Conservation (phyloP, 2,113 vertebrate species). For the Eurystomus gularis region DNA sequence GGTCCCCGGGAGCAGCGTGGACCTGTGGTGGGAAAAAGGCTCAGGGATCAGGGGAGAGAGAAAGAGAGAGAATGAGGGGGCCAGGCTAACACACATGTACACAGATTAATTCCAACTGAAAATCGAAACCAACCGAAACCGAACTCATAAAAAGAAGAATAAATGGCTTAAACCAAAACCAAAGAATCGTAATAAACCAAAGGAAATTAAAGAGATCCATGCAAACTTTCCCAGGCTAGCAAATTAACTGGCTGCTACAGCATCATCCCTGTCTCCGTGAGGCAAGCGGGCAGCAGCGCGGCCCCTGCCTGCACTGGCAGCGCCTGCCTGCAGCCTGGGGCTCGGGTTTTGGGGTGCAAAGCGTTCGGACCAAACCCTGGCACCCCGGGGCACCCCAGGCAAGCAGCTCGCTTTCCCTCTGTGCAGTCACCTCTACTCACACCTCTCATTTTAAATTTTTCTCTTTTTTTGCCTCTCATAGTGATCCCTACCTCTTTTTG, state of each 20-base stretch:
- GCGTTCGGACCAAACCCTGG: neutral
- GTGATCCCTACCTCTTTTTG: neutral
- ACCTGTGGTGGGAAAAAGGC: conserved; percentile 35
- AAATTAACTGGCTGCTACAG: conserved; percentile 74
- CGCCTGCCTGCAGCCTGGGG: neutral
- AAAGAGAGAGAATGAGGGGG: conserved; percentile 27
- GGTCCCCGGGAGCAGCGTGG: conserved; percentile 8
- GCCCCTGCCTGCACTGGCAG: neutral
- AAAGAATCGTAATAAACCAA: conserved; percentile 79
- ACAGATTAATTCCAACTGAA: conserved; percentile 70
- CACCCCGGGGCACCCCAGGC: conserved; percentile 3
- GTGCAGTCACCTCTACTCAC: neutral
- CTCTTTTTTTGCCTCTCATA: neutral
- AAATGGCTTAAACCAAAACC: conserved; percentile 71
- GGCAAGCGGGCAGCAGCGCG: neutral
- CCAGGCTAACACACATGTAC: conserved; percentile 75
- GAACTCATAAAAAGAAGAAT: conserved; percentile 76
- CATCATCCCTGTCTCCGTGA: conserved; percentile 81
- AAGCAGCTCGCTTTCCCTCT: conserved; percentile 14
- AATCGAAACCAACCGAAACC: conserved; percentile 70
- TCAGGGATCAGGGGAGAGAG: neutral
- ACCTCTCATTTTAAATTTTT: neutral
- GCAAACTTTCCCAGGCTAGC: conserved; percentile 87
- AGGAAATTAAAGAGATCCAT: conserved; percentile 74
- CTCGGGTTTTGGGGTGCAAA: neutral